These are phyloP conservation scores for Sepiola atlantica DNA, from an alignment of 2,888 invertebrate species.

Conservation along the genomic window DNA sequence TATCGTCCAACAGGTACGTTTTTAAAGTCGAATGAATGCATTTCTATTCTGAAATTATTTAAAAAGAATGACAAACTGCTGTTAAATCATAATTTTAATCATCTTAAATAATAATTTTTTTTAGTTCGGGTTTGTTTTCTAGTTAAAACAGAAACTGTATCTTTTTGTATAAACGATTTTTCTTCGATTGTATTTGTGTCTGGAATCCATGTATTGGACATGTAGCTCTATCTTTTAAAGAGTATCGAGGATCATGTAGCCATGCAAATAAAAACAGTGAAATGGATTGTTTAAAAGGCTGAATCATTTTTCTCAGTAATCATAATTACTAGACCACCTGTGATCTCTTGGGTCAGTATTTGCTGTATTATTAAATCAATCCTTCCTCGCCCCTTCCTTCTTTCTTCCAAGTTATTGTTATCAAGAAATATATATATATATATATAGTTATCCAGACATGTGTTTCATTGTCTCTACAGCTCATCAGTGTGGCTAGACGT, in stretches of 20 bases:
- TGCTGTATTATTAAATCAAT: too few relatives aligned
- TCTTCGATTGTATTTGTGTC: background rate
- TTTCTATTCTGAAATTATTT: slow-evolving; percentile 18
- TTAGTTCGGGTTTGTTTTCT: background rate
- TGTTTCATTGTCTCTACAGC: too few relatives aligned
- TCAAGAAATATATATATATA: too few relatives aligned
- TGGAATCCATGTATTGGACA: background rate
- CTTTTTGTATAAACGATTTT: background rate
- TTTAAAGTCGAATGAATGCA: background rate
- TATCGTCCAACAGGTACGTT: background rate
- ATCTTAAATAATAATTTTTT: background rate
- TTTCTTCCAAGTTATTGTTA: too few relatives aligned
- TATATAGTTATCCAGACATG: too few relatives aligned
- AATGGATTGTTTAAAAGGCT: background rate
- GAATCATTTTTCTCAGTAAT: background rate
- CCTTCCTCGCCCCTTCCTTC: too few relatives aligned
- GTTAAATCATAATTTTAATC: slow-evolving; percentile 4
- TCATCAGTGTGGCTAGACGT: too few relatives aligned
- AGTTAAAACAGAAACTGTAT: background rate
- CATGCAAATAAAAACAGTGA: background rate
- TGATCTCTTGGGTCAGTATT: too few relatives aligned
- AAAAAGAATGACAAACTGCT: background rate
- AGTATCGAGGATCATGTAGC: background rate
- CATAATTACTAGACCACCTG: too few relatives aligned
- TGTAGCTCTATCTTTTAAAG: background rate